A percentile compares a stretch with the other conserved stretches of the same genome.
phyloP scores from a whole-genome alignment of 2,888 invertebrate genomes.

The Steromphala cineraria region DNA sequence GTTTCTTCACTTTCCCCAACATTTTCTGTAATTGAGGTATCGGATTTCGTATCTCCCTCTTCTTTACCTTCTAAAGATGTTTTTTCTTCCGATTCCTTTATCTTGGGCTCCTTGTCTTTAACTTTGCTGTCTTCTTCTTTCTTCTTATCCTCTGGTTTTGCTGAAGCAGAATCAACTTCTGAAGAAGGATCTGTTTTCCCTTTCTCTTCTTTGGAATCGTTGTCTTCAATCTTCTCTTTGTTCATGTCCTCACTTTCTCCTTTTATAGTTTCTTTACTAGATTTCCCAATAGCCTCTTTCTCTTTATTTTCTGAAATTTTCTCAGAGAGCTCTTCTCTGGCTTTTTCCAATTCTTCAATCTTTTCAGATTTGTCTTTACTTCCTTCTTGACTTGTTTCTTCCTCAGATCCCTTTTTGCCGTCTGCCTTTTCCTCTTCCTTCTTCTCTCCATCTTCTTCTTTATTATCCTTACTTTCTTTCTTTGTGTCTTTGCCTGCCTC shows the following conservation, averaged over 20 bases:
- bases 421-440: background rate
- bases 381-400: background rate
- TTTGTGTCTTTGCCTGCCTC: background rate
- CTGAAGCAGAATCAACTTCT: too few species aligned
- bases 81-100: constrained; percentile 76
- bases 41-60: background rate
- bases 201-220: too few species aligned
- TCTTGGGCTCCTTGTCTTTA: constrained; percentile 75
- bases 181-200: too few species aligned
- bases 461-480: background rate
- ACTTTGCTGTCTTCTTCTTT: background rate
- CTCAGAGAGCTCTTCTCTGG: background rate
- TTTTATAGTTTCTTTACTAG: background rate
- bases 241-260: background rate
- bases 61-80: background rate
- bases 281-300: background rate
- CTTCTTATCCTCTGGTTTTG: background rate
- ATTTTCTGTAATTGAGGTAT: background rate
- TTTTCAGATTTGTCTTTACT: background rate
- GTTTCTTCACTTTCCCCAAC: background rate
- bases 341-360: background rate
- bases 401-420: background rate
- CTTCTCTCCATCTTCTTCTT: background rate
- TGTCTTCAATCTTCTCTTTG: too few species aligned
- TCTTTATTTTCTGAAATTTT: background rate